Base-by-base conservation (phyloP, 1,140 invertebrate genomes). In the Magallana gigas region DNA sequence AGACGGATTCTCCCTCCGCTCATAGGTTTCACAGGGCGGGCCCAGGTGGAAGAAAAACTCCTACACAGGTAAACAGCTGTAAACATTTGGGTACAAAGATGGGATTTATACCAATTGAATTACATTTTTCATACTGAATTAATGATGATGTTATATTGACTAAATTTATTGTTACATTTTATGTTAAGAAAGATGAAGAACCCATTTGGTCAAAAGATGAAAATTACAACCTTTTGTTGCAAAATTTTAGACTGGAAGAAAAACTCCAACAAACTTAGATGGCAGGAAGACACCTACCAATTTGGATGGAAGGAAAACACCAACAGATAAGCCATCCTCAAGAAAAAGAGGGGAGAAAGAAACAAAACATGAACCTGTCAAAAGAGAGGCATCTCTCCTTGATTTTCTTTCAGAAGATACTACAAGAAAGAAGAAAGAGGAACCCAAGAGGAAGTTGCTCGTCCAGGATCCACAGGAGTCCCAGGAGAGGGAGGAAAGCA, bases 361-460 rank as follows among this genome's bases (percentile, higher is more conserved):
- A 56, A 4, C 29, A 8, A 85, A 90, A 68, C 57, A 84, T 18
- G n/a, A 29, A 36, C 60, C 9, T 18, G 9, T 71, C 7, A 85
- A 64, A 58, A 36, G 62, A 57, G 80, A 82, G n/a, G 58, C 87
- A 0, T 90, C 89, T 57, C 58, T 92, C 14, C 87, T 92, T 56
- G 90, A 90, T 57, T 91, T 91, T 68, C 87, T 92, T 8, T 90
- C 87, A 18, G 88, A 76, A 23, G 90, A 90, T 29, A 59, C 14
- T 8, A 85, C 85, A 83, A 84, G 82, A 29, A 86, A 85, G 18
- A 80, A 86, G 57, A 57, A 58, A 57, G 68, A 80, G 23, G 85
- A 86, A 48, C 29, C 36, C 1, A 87, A 87, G 57, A 62, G 81
- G 29, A 87, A 56, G 12, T 29, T 87, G 57, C 36, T 83, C 7